phyloP scores from a whole-genome alignment of 2,888 invertebrate species.

The Lithosia quadra region DNA sequence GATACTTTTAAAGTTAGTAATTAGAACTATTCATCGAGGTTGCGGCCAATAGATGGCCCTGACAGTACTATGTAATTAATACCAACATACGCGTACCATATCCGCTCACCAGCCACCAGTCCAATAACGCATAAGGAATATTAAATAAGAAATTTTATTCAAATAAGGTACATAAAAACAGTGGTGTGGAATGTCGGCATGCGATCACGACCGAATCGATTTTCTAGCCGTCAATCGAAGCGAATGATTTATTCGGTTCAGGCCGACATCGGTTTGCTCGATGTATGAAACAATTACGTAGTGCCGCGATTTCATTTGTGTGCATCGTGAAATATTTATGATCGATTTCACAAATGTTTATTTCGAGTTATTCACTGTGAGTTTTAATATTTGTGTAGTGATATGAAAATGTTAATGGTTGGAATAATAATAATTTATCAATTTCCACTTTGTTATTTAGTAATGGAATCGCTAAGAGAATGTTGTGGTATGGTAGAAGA shows the following conservation, averaged over 20 bases:
- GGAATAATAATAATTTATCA: neutral
- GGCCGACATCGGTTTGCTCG: constrained; percentile 62
- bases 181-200: constrained; percentile 51
- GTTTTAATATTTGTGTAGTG: constrained; percentile 3
- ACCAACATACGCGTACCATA: constrained; percentile 48
- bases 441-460: neutral
- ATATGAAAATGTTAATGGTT: neutral
- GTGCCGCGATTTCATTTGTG: constrained; percentile 44
- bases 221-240: constrained; percentile 74
- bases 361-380: constrained; percentile 12
- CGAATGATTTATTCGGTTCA: constrained; percentile 78
- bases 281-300: constrained; percentile 55
- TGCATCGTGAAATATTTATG: constrained; percentile 32
- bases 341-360: constrained; percentile 24
- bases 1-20: neutral
- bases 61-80: constrained; percentile 33
- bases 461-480: neutral
- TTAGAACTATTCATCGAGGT: constrained; percentile 6
- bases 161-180: constrained; percentile 51
- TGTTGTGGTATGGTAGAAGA: too few species aligned
- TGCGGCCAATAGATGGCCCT: constrained; percentile 9
- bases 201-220: constrained; percentile 75
- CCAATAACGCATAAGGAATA: constrained; percentile 49
- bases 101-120: constrained; percentile 45
- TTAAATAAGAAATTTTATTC: constrained; percentile 54